Conservation (phyloP, 2,888 invertebrate genomes). For the Spatulosminthurus flaviceps region DNA sequence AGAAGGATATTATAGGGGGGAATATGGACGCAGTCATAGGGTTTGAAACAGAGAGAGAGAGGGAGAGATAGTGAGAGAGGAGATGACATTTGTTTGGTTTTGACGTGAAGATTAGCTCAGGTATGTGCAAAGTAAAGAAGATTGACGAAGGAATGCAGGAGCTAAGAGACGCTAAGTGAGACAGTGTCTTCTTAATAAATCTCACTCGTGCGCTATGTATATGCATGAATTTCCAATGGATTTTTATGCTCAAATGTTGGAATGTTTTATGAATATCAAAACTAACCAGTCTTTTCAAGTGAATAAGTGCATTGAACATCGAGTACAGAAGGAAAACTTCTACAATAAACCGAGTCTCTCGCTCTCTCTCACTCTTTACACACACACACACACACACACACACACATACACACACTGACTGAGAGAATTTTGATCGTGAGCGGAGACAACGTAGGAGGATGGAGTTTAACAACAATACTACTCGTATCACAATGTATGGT, state of each 20-base stretch:
- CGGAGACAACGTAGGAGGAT: neutral
- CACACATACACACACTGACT: neutral
- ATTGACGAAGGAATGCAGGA: neutral
- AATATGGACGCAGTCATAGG: too few species aligned
- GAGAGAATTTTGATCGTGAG: conserved; percentile 5
- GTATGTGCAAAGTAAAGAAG: conserved; percentile 3
- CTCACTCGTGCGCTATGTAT: neutral
- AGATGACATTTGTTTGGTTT: neutral
- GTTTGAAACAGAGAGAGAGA: neutral
- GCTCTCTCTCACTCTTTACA: too few species aligned
- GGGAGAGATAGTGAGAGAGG: neutral
- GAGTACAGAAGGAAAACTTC: too few species aligned
- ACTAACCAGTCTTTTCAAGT: too few species aligned
- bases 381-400: too few species aligned
- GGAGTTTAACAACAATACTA: conserved; percentile 1
- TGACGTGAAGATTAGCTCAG: neutral
- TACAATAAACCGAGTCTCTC: too few species aligned
- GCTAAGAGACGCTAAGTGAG: neutral
- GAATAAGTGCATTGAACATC: too few species aligned
- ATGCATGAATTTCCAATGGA: neutral
- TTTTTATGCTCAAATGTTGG: neutral
- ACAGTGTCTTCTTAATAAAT: neutral
- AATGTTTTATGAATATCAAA: too few species aligned
- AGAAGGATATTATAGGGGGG: neutral
- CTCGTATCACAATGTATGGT: neutral